These are phyloP conservation scores for Tinamus major DNA, from an alignment of 2,797 vertebrate genomes.

Conservation along the genomic window DNA sequence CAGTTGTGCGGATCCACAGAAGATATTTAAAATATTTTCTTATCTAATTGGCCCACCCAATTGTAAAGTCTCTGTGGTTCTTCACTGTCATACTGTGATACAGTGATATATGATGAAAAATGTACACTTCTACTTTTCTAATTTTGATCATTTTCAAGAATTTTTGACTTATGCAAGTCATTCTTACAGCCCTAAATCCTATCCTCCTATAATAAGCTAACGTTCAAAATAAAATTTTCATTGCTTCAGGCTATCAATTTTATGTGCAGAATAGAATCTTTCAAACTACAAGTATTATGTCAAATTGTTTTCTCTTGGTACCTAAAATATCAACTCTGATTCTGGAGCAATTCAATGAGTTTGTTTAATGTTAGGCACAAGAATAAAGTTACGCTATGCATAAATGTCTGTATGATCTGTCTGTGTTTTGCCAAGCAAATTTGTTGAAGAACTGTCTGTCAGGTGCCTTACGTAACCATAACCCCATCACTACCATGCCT, in stretches of 20 bases:
- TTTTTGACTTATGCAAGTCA: constrained; percentile 11
- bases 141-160: constrained; percentile 47
- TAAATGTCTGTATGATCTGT: background rate
- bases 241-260: background rate
- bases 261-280: background rate
- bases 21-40: background rate
- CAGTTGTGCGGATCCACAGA: background rate
- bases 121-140: constrained; percentile 19
- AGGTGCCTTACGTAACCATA: constrained; percentile 36
- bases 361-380: background rate
- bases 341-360: background rate
- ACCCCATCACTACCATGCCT: too few species aligned
- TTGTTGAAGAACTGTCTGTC: constrained; percentile 22
- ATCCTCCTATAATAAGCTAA: constrained; percentile 1
- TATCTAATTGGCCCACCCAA: background rate
- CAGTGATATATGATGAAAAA: background rate
- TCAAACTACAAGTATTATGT: background rate
- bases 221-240: constrained; percentile 2
- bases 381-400: background rate
- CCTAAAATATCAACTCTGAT: background rate
- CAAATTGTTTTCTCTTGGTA: background rate
- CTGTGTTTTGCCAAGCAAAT: background rate
- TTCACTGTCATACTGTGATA: background rate
- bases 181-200: constrained; percentile 11
- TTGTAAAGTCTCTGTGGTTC: background rate